These are phyloP conservation scores for Phyllotreta striolata DNA, from an alignment of 2,888 invertebrate genomes.

Conservation along the genomic window DNA sequence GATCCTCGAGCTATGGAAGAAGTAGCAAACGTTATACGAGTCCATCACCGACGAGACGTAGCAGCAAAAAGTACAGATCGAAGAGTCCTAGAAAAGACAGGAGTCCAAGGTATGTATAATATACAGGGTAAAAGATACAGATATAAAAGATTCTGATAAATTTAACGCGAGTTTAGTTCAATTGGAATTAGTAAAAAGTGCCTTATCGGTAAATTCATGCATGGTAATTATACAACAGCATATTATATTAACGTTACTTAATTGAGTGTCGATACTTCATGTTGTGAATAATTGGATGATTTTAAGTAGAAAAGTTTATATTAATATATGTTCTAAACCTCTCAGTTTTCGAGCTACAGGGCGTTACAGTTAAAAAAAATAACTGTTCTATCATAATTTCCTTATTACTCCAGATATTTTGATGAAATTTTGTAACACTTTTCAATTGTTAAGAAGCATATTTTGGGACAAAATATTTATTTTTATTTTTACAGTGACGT, in stretches of 20 bases:
- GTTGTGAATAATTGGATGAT: no score
- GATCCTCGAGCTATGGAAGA: conserved; percentile 62
- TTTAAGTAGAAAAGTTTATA: no score
- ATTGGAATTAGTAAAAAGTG: conserved; percentile 92
- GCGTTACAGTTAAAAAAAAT: no score
- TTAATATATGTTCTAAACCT: no score
- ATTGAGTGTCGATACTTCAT: no score
- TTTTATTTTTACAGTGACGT: not conserved
- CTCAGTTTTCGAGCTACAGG: no score
- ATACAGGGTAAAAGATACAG: not conserved
- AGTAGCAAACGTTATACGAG: conserved; percentile 59
- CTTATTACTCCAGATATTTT: no score
- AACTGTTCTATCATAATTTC: no score
- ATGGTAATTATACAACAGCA: conserved; percentile 70
- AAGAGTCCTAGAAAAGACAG: conserved; percentile 60
- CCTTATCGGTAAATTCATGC: conserved; percentile 92
- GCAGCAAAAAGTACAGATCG: conserved; percentile 63
- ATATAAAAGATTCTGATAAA: conserved; percentile 29
- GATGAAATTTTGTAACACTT: no score
- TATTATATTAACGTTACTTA: not conserved
- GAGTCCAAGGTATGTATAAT: conserved; percentile 45
- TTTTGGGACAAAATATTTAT: not conserved
- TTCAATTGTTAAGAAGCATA: no score
- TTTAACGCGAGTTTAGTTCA: conserved; percentile 69
- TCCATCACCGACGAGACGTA: conserved; percentile 57